Conservation (phyloP, 2,113 vertebrate species). For the Microtus richardsoni region DNA sequence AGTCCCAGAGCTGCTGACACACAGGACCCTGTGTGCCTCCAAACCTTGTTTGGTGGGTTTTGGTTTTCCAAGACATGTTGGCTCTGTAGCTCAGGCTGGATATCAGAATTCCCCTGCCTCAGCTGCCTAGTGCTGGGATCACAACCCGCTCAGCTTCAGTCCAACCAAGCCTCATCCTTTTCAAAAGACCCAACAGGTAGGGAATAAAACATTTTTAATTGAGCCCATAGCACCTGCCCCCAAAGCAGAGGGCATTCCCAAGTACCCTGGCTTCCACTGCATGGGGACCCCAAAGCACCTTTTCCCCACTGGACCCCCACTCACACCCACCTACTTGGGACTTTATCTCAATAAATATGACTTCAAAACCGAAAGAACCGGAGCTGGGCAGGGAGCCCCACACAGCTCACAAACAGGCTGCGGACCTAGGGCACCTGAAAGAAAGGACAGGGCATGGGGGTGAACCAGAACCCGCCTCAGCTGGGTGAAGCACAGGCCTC, state of each 20-base stretch:
- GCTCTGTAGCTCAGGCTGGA: not conserved
- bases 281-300: not conserved
- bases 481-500: not conserved
- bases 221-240: not conserved
- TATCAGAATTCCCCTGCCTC: not conserved
- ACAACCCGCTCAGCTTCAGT: not conserved
- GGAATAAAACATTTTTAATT: slow-evolving; percentile 78
- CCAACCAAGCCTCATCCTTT: not conserved
- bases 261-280: slow-evolving; percentile 19
- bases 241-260: not conserved
- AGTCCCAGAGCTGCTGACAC: not conserved
- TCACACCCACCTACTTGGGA: not conserved
- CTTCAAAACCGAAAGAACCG: not conserved
- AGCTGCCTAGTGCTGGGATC: not conserved
- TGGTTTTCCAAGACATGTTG: not conserved
- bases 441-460: not conserved
- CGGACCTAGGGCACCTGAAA: not conserved
- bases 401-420: not conserved
- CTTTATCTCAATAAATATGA: slow-evolving; percentile 77
- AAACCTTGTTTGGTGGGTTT: not conserved
- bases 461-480: not conserved
- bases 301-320: not conserved
- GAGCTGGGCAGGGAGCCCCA: not conserved
- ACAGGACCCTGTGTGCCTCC: accelerated
- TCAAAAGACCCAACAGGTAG: not conserved